These are phyloP conservation scores for Bostrychus sinensis DNA, from an alignment of 2,113 vertebrate genomes.

Conservation along the genomic window DNA sequence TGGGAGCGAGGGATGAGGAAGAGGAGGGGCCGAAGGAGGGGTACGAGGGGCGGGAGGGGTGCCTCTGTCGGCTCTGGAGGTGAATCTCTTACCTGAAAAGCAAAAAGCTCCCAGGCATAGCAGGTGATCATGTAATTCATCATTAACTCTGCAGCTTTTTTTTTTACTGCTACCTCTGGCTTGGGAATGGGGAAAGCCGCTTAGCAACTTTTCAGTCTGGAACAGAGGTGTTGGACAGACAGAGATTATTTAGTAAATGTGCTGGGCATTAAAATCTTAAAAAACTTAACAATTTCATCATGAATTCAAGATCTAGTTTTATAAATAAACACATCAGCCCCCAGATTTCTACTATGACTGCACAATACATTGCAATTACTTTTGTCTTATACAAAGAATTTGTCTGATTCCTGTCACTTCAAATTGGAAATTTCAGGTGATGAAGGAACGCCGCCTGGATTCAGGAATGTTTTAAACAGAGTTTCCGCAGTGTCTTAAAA, in stretches of 20 bases:
- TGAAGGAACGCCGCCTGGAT: no score
- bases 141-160: conserved; percentile 58
- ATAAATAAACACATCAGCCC: no score
- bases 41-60: conserved; percentile 29
- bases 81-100: conserved; percentile 75
- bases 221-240: conserved; percentile 9
- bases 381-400: no score
- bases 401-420: no score
- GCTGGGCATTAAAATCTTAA: neutral
- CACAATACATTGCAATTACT: no score
- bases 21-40: conserved; percentile 20
- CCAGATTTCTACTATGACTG: no score
- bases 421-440: no score
- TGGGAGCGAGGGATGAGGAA: conserved; percentile 61
- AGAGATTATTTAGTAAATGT: conserved; percentile 23
- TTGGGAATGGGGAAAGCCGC: conserved; percentile 39
- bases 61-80: conserved; percentile 66
- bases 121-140: conserved; percentile 79
- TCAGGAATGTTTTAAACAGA: no score
- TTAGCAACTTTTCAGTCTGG: conserved; percentile 11
- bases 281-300: neutral
- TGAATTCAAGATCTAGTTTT: neutral
- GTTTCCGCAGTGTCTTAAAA: no score
- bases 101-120: conserved; percentile 66
- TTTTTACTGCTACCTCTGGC: conserved; percentile 42